Conservation (phyloP, 1,140 invertebrate genomes). For the Heliothis virescens region DNA sequence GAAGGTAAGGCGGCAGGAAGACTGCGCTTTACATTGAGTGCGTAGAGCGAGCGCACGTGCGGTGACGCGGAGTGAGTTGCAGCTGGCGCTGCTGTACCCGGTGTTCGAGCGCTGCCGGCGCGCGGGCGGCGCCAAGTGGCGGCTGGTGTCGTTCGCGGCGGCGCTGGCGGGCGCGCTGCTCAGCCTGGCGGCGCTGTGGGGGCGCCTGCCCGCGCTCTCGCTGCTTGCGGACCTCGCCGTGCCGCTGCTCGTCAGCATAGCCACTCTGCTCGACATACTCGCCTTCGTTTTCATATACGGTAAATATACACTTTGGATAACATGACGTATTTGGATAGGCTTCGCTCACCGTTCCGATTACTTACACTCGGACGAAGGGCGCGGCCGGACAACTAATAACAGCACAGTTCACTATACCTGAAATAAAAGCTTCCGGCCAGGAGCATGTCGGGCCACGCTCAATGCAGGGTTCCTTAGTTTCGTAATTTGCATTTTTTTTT, state of each 20-base stretch:
- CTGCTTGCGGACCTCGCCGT: conserved; percentile 65
- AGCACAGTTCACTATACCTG: too few relatives aligned
- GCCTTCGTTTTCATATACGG: conserved; percentile 78
- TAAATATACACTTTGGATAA: conserved; percentile 48
- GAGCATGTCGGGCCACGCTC: too few relatives aligned
- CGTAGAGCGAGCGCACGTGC: too few relatives aligned
- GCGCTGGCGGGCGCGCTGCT: conserved; percentile 59
- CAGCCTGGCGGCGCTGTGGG: conserved; percentile 54
- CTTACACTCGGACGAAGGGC: too few relatives aligned
- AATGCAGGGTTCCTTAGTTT: too few relatives aligned
- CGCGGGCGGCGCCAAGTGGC: conserved; percentile 66
- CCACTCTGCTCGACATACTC: conserved; percentile 67
- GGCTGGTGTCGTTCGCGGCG: conserved; percentile 57
- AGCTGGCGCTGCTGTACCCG: conserved; percentile 70
- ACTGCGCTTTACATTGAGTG: too few relatives aligned
- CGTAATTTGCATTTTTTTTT: too few relatives aligned
- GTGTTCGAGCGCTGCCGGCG: conserved; percentile 72
- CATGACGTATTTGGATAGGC: too few relatives aligned
- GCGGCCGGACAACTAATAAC: too few relatives aligned
- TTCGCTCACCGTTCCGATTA: too few relatives aligned
- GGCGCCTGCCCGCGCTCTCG: conserved; percentile 58
- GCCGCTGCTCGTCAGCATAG: conserved; percentile 64
- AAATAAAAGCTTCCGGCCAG: too few relatives aligned
- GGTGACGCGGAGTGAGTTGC: conserved; percentile 51
- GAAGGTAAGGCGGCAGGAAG: too few relatives aligned